A percentile compares a stretch with the other conserved stretches of the same genome.
Conservation (phyloP, 2,797 vertebrate species). For the Alfaro cultratus region DNA sequence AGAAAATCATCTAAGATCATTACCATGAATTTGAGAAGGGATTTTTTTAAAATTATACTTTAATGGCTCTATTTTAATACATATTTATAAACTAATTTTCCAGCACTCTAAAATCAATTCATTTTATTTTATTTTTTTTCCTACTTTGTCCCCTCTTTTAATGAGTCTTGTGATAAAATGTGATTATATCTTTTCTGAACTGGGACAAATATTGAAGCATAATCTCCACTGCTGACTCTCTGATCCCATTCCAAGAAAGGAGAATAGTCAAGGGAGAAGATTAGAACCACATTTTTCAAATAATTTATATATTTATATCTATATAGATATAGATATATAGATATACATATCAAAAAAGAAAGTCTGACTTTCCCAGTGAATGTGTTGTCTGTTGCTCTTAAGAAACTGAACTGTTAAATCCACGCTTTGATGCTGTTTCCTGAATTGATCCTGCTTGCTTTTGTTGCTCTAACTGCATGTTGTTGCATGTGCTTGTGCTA, state of each 20-base stretch:
- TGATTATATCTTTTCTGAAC: constrained; percentile 49
- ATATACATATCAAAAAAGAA: constrained; percentile 8
- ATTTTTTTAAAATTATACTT: constrained; percentile 55
- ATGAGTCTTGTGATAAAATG: constrained; percentile 44
- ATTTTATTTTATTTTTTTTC: constrained; percentile 32
- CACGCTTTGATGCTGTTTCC: constrained; percentile 30
- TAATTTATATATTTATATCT: background rate
- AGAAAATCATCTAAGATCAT: constrained; percentile 64
- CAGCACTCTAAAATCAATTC: constrained; percentile 34
- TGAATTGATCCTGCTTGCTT: constrained; percentile 76
- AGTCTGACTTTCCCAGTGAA: constrained; percentile 4
- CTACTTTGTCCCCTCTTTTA: constrained; percentile 47
- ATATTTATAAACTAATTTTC: constrained; percentile 73
- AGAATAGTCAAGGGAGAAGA: constrained; percentile 14
- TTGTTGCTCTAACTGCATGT: constrained; percentile 91
- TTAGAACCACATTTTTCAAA: constrained; percentile 17
- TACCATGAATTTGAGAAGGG: constrained; percentile 51
- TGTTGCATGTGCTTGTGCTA: constrained; percentile 94
- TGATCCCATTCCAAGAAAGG: constrained; percentile 16
- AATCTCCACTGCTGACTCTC: constrained; percentile 19
- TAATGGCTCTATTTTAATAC: constrained; percentile 42
- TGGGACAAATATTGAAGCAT: constrained; percentile 39
- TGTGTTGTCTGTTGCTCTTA: constrained; percentile 3
- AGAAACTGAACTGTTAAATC: constrained; percentile 16
- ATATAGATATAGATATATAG: too few relatives aligned